Conservation (phyloP, 2,888 invertebrate genomes). For the Prosopocoilus inquinatus region DNA sequence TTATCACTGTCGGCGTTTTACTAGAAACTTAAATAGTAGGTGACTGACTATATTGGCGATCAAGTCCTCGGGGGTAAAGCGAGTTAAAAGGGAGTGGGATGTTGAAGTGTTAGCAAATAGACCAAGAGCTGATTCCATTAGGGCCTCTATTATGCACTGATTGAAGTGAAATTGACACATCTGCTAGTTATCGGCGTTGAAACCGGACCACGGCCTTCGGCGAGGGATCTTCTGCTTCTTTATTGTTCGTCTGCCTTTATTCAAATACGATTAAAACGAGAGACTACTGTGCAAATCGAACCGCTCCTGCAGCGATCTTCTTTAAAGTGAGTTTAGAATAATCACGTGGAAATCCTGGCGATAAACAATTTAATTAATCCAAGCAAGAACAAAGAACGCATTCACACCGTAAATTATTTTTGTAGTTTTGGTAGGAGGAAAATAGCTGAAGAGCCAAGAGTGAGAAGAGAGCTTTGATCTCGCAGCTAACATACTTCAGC, state of each 20-base stretch:
- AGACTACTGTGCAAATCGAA: conserved; percentile 7
- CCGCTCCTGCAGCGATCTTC: too few relatives aligned
- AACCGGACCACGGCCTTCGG: conserved; percentile 22
- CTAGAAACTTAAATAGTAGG: conserved; percentile 2
- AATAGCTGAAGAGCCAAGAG: too few relatives aligned
- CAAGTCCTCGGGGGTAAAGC: conserved; percentile 27
- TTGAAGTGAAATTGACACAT: conserved; percentile 55
- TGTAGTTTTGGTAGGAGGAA: too few relatives aligned
- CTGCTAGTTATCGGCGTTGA: conserved; percentile 48
- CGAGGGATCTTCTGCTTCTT: conserved; percentile 17
- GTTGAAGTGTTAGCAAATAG: conserved; percentile 51
- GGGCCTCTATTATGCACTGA: conserved; percentile 51
- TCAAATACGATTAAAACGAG: conserved; percentile 38
- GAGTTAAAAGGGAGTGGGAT: conserved; percentile 34
- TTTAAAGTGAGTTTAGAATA: too few relatives aligned
- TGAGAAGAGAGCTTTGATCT: too few relatives aligned
- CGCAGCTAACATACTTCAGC: too few relatives aligned
- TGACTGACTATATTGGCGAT: conserved; percentile 16
- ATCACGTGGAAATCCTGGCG: too few relatives aligned
- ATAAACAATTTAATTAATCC: too few relatives aligned
- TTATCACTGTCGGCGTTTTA: neutral
- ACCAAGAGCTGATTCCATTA: conserved; percentile 54
- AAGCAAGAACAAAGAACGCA: too few relatives aligned
- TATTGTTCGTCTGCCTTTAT: conserved; percentile 27
- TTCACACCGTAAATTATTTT: too few relatives aligned